Evolutionary conservation across 30 jellyfish, hydroid and myxozoan genomes (phyloP).

Genomic region (Hydra vulgaris): DNA sequence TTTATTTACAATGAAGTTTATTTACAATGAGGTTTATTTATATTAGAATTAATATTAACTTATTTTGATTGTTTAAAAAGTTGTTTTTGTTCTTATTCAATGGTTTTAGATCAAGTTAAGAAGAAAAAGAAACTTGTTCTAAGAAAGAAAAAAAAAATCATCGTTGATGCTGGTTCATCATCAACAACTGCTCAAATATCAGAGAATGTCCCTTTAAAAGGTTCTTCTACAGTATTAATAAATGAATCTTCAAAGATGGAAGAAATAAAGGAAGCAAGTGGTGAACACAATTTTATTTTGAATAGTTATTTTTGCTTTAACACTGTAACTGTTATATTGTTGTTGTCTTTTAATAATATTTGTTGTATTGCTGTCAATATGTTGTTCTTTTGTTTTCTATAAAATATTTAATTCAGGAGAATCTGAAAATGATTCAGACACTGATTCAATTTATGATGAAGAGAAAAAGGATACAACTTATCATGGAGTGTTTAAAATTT

Average conservation of each 20-base stretch:
- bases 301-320: not conserved
- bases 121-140: conserved; percentile 32
- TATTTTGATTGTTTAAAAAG: too few species aligned
- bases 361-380: too few species aligned
- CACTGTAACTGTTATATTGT: too few species aligned
- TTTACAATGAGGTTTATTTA: too few species aligned
- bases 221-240: too few species aligned
- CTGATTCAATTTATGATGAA: not conserved
- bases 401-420: too few species aligned
- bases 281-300: not conserved
- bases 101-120: conserved; percentile 7
- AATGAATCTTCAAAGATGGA: not conserved
- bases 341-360: too few species aligned
- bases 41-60: too few species aligned
- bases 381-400: too few species aligned
- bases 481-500: conserved; percentile 7
- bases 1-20: too few species aligned
- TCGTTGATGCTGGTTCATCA: not conserved
- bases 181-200: not conserved
- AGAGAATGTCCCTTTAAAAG: not conserved
- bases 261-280: not conserved
- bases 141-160: conserved; percentile 20
- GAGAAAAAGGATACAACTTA: conserved; percentile 2
- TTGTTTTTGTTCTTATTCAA: not conserved
- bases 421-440: not conserved